These are phyloP conservation scores for Bombus sylvicola DNA, from an alignment of 1,140 invertebrate genomes.

Conservation along the genomic window DNA sequence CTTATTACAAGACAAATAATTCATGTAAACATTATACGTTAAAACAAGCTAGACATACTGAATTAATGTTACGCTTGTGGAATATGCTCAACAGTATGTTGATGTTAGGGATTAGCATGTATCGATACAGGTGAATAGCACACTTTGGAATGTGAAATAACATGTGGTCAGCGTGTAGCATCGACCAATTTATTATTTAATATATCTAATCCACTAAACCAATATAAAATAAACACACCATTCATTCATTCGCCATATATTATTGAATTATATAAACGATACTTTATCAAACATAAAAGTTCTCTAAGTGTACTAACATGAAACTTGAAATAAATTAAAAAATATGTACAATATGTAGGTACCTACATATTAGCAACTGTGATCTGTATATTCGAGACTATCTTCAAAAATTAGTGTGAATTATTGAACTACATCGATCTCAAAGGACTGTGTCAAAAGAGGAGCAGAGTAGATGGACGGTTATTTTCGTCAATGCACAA, in stretches of 20 bases:
- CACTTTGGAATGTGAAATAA: background rate
- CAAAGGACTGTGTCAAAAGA: slow-evolving; percentile 20
- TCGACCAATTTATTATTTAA: background rate
- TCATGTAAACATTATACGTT: background rate
- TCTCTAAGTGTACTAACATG: background rate
- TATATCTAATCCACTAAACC: background rate
- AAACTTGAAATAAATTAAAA: background rate
- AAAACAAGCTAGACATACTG: background rate
- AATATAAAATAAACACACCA: background rate
- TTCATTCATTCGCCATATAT: too few relatives aligned
- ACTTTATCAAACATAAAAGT: too few relatives aligned
- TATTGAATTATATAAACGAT: too few relatives aligned
- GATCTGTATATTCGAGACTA: background rate
- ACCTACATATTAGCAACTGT: background rate
- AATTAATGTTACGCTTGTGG: background rate
- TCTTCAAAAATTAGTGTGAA: background rate
- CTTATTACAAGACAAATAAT: background rate
- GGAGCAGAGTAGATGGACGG: background rate
- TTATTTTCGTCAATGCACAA: slow-evolving; percentile 27
- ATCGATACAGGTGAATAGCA: background rate
- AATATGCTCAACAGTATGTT: background rate
- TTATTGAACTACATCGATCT: slow-evolving; percentile 10
- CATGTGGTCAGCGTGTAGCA: background rate
- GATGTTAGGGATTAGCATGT: background rate
- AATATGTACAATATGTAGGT: background rate